Base-by-base conservation (phyloP, 1,140 invertebrate genomes). In the Elymnias hypermnestra region DNA sequence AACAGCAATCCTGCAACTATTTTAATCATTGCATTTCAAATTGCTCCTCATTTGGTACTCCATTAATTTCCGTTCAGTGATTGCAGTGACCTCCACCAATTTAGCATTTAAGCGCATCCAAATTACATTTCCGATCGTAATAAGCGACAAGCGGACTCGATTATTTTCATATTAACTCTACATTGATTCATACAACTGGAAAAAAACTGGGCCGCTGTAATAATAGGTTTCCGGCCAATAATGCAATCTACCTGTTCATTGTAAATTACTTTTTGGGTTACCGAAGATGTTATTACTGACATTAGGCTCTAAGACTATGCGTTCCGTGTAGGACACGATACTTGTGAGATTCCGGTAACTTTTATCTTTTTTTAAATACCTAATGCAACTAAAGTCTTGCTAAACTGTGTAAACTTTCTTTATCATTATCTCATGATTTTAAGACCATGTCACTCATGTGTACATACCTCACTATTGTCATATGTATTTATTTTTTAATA, bases 111-210 rank as follows among this genome's bases (percentile, higher is more conserved):
- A 62, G 57, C 54, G 43, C 48, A 52, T 47, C 49, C 49, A 57
- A 47, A 57, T 56, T 56, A 56, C 48, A 58, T 57, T 72, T 59
- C 61, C 49, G 48, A 35, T 62, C 52, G 61, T 69, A 73, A 74
- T 71, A 59, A 72, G 57, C 62, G 59, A 59, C 48, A 74, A 68
- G 67, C 66, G 51, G 58, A 63, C 58, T 60, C 70, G 64, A 76
- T 82, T 82, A 82, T 82, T 69, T 78, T 78, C 72, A 52, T 70
- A 78, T 82, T 82, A 82, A 75, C 59, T 62, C 53, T 55, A 51
- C 62, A 76, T 72, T 64, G 74, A 67, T 67, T 50, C 47, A 53
- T 52, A 68, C 70, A 64, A 69, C 69, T 57, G 68, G 53, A 67
- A 69, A 63, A 62, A 62, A 68, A 64, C 60, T 57, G 43, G 49